Evolutionary conservation across 2,797 vertebrate genomes (phyloP), one percentile per base, ranked within the genome.

Genomic region (Protosalanx chinensis): DNA sequence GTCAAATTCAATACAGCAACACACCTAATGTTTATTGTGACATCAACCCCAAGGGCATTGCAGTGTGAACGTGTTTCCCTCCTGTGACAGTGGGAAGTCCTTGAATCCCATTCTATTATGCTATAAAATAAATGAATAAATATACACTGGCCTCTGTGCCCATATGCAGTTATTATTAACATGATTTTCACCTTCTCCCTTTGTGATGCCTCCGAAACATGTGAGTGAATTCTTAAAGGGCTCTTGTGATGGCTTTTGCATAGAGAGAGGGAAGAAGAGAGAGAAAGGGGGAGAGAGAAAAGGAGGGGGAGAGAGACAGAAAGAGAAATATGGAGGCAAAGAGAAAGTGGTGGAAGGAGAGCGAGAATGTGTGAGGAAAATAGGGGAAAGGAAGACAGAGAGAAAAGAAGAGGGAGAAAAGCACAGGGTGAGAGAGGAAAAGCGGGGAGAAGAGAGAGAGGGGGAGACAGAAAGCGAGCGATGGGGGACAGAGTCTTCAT

Each of bases 61-160:
- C 59, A 73, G 69, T 79, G 71, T 73, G 75, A 75, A 74, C 60
- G 64, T 65, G 60, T 57, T 59, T 74, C 63, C 70, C 70, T 77
- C 80, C 75, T 74, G 84, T 80, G 79, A 72, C 51, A 32, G 83
- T 77, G 62, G 65, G 67, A 63, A 86, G 88, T 90, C 89, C 88
- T 92, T 92, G 88, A 84, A 70, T 76, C 46, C 18, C 69, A 56
- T 82, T 86, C 77, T 90, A 86, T 86, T 84, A 87, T 77, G 82
- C 81, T 79, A 79, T 87, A 83, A 88, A 86, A 88, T 85, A 90
- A 87, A 88, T 88, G 76, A 88, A 88, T 90, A 91, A 89, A 91
- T 87, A 89, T 69, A 82, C 76, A 67, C 79, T 81, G 72, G 79
- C 76, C 68, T 74, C 84, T 86, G 84, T 89, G 81, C 77, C 75